phyloP scores from a whole-genome alignment of 2,113 vertebrate genomes.

The Heteronetta atricapilla region DNA sequence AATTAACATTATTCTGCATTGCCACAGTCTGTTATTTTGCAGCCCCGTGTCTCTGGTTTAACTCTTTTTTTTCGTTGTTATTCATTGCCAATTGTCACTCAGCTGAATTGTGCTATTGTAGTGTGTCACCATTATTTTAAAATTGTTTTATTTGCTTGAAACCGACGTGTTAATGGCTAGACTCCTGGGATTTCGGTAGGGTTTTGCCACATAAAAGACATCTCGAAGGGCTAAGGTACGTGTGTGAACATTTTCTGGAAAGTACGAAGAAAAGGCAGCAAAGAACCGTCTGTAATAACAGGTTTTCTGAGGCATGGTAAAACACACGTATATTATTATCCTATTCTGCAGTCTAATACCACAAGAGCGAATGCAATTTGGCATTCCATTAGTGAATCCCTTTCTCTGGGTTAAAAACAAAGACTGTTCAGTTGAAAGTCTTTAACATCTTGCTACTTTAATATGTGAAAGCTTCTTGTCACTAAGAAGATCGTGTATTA shows the following conservation, averaged over 20 bases:
- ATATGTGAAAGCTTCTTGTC: slow-evolving; percentile 71
- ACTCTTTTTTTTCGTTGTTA: neutral
- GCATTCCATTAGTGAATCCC: slow-evolving; percentile 62
- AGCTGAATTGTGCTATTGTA: slow-evolving; percentile 26
- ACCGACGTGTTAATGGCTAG: neutral
- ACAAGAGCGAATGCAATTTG: slow-evolving; percentile 28
- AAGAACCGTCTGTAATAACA: slow-evolving; percentile 17
- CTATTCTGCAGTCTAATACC: slow-evolving; percentile 22
- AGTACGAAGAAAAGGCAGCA: neutral
- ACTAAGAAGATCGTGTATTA: slow-evolving; percentile 55
- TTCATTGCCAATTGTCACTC: neutral
- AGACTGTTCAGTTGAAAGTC: slow-evolving; percentile 68
- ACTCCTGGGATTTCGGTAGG: neutral
- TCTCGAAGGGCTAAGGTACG: neutral
- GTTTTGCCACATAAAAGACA: neutral
- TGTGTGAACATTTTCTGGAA: neutral
- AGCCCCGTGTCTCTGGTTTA: slow-evolving; percentile 3
- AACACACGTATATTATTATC: slow-evolving; percentile 22
- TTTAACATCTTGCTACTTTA: slow-evolving; percentile 72
- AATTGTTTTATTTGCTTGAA: slow-evolving; percentile 30
- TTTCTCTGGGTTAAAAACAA: slow-evolving; percentile 65
- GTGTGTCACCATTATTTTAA: slow-evolving; percentile 43
- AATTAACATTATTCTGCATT: slow-evolving; percentile 44
- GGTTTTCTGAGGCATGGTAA: neutral
- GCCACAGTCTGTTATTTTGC: slow-evolving; percentile 1